These are phyloP conservation scores for Etheostoma spectabile DNA, from an alignment of 2,113 vertebrate genomes.

Conservation along the genomic window DNA sequence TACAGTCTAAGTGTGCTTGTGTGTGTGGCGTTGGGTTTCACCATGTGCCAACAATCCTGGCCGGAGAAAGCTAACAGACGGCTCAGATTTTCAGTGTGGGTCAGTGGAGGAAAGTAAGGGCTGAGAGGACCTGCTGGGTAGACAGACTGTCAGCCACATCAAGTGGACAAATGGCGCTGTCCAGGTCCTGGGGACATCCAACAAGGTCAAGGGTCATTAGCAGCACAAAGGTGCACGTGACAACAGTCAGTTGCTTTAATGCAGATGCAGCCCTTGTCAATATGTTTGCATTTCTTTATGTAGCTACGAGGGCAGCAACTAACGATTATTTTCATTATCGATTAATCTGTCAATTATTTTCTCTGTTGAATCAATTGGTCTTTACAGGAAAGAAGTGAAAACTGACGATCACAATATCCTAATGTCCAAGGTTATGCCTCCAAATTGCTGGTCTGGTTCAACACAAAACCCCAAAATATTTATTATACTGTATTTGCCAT, in stretches of 20 bases:
- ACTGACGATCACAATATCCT: neutral
- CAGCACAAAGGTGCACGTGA: conserved; percentile 16
- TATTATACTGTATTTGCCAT: neutral
- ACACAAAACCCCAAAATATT: neutral
- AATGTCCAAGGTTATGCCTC: neutral
- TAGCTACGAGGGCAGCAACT: neutral
- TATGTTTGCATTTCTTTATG: conserved; percentile 1
- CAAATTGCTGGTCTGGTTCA: neutral
- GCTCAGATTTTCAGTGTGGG: conserved; percentile 63
- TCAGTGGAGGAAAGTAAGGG: conserved; percentile 70
- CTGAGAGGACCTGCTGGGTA: conserved; percentile 74
- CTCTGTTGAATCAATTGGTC: neutral
- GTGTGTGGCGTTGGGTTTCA: conserved; percentile 28
- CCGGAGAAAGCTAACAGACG: conserved; percentile 68
- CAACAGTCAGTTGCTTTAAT: conserved; percentile 8
- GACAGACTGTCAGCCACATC: conserved; percentile 74
- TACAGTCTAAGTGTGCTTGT: conserved; percentile 17
- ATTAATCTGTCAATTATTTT: neutral
- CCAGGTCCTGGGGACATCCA: conserved; percentile 44
- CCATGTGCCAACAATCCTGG: conserved; percentile 63
- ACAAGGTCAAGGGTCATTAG: conserved; percentile 64
- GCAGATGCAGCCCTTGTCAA: neutral
- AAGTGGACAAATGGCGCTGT: conserved; percentile 67
- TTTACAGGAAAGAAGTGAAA: neutral
- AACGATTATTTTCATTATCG: neutral